Percentiles rank a stretch among this genome's conserved stretches.
Conservation (phyloP, 2,888 invertebrate genomes). For the Hirudinaria manillensis region DNA sequence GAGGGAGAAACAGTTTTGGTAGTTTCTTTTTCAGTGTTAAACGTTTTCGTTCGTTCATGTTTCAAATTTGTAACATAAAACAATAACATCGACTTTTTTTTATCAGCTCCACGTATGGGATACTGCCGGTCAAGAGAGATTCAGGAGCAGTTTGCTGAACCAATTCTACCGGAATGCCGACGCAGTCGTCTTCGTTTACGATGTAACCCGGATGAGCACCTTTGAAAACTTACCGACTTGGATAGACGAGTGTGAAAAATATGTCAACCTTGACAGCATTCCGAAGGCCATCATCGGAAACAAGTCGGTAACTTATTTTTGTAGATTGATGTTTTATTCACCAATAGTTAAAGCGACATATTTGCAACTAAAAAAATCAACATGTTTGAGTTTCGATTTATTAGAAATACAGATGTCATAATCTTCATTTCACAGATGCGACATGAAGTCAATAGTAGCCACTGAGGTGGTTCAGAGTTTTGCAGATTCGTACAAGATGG, state of each 20-base stretch:
- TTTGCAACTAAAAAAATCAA: too few species aligned
- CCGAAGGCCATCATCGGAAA: conserved; percentile 64
- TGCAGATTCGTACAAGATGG: conserved; percentile 61
- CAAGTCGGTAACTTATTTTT: conserved; percentile 4
- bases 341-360: too few species aligned
- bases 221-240: conserved; percentile 67
- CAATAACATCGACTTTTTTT: too few species aligned
- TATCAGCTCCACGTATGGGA: conserved; percentile 51
- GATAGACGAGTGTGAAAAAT: conserved; percentile 70
- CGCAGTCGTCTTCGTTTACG: conserved; percentile 75
- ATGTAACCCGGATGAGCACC: conserved; percentile 65
- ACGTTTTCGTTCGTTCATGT: too few species aligned
- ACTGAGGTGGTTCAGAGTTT: conserved; percentile 67
- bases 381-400: not conserved
- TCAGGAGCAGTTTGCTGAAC: conserved; percentile 61
- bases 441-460: conserved; percentile 55
- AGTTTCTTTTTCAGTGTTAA: too few species aligned
- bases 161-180: conserved; percentile 77
- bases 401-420: not conserved
- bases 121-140: conserved; percentile 75
- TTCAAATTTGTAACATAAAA: too few species aligned
- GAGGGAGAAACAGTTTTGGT: conserved; percentile 27
- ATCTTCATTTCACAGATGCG: conserved; percentile 12
- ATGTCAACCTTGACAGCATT: conserved; percentile 62
- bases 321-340: not conserved